A percentile compares a stretch with the other conserved stretches of the same genome.
phyloP scores from a whole-genome alignment of 2,797 vertebrate species.

The Pangasius macronema region DNA sequence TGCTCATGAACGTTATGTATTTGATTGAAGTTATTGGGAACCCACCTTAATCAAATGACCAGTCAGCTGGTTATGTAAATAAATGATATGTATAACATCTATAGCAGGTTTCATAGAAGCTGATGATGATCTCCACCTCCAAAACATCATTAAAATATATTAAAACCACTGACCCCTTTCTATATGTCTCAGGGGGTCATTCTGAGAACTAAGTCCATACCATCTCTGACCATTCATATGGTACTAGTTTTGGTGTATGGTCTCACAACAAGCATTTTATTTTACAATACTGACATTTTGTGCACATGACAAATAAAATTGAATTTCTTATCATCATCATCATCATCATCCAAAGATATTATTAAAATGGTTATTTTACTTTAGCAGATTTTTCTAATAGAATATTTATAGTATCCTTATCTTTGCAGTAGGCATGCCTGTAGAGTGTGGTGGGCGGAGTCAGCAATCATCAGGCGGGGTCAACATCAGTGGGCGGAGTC shows the following conservation, averaged over 20 bases:
- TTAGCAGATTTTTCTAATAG: no score
- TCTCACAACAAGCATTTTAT: no score
- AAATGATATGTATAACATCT: neutral
- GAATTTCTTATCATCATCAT: neutral
- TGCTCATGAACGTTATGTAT: neutral
- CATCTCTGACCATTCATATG: neutral
- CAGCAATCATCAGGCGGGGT: neutral
- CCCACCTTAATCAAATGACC: neutral
- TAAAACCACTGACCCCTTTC: neutral
- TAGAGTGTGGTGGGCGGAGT: neutral
- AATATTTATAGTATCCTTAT: neutral
- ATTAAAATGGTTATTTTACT: neutral
- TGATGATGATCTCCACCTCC: neutral
- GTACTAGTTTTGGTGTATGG: no score
- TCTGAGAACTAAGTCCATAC: neutral
- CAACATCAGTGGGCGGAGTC: constrained; percentile 6
- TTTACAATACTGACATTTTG: no score
- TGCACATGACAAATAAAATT: no score
- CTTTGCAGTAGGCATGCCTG: no score
- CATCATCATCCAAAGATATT: neutral
- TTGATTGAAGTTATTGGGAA: neutral
- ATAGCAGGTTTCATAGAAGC: neutral
- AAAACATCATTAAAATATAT: neutral
- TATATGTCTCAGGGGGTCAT: neutral
- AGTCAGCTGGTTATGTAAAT: neutral